phyloP scores from a whole-genome alignment of 2,888 invertebrate genomes.

The Metopia argyrocephala region DNA sequence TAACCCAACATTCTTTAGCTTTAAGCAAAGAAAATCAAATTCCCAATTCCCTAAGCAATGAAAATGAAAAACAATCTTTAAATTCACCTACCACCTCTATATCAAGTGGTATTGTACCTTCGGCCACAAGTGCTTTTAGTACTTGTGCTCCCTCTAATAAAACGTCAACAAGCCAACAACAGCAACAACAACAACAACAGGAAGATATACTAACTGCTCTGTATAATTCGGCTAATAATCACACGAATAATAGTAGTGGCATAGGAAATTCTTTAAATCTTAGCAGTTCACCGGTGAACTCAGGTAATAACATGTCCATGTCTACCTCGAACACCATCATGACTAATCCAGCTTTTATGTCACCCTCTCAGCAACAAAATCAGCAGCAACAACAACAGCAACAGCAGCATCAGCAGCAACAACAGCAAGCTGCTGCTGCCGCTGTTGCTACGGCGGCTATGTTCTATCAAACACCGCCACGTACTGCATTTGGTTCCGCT shows the following conservation, averaged over 20 bases:
- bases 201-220: constrained; percentile 72
- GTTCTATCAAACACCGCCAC: constrained; percentile 78
- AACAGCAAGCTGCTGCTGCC: constrained; percentile 73
- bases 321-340: constrained; percentile 46
- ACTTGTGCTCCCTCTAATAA: constrained; percentile 67
- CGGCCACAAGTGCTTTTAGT: constrained; percentile 76
- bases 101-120: constrained; percentile 70
- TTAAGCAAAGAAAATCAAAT: constrained; percentile 54
- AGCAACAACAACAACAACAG: constrained; percentile 23
- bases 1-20: constrained; percentile 48
- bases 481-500: constrained; percentile 76
- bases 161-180: background rate
- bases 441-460: constrained; percentile 75
- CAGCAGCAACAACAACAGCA: constrained; percentile 66
- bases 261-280: constrained; percentile 73
- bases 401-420: constrained; percentile 66
- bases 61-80: constrained; percentile 32
- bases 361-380: constrained; percentile 63
- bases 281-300: constrained; percentile 75
- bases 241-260: constrained; percentile 72
- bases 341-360: constrained; percentile 58
- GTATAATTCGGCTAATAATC: constrained; percentile 65
- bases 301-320: constrained; percentile 60
- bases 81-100: background rate
- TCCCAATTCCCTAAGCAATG: constrained; percentile 22